phyloP scores from a whole-genome alignment of 2,113 vertebrate genomes.

The Tupaia tana region DNA sequence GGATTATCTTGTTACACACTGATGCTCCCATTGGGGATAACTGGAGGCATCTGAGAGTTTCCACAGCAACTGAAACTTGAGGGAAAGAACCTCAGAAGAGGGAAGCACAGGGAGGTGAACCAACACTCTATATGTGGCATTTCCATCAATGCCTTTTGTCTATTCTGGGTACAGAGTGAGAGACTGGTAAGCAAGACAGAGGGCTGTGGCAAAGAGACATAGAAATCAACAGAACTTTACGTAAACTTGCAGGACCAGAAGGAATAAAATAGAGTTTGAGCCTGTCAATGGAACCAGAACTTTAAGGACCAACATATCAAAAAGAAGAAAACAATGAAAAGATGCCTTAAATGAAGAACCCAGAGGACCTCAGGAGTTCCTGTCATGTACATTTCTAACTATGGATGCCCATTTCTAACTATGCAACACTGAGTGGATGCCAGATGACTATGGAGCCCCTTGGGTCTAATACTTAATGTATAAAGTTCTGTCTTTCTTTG shows the following conservation, averaged over 20 bases:
- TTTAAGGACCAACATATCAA: background rate
- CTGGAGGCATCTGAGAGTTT: background rate
- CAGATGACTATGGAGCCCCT: no score
- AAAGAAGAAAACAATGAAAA: constrained; percentile 26
- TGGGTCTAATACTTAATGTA: no score
- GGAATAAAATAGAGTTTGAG: background rate
- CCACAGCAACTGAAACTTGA: background rate
- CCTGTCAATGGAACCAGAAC: background rate
- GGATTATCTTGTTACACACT: background rate
- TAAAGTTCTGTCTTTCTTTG: no score
- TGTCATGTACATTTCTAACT: no score
- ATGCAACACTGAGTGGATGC: no score
- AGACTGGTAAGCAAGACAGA: background rate
- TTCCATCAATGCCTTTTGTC: background rate
- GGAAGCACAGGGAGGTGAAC: background rate
- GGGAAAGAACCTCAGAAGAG: background rate
- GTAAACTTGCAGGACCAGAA: background rate
- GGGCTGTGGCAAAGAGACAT: background rate
- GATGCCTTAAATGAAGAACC: no score
- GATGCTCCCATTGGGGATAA: background rate
- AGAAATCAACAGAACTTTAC: constrained; percentile 4
- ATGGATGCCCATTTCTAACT: no score
- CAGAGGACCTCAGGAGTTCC: no score
- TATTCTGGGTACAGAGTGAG: background rate
- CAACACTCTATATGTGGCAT: background rate